Base-by-base conservation (phyloP, 2,888 invertebrate species). In the Dynastes tityus region DNA sequence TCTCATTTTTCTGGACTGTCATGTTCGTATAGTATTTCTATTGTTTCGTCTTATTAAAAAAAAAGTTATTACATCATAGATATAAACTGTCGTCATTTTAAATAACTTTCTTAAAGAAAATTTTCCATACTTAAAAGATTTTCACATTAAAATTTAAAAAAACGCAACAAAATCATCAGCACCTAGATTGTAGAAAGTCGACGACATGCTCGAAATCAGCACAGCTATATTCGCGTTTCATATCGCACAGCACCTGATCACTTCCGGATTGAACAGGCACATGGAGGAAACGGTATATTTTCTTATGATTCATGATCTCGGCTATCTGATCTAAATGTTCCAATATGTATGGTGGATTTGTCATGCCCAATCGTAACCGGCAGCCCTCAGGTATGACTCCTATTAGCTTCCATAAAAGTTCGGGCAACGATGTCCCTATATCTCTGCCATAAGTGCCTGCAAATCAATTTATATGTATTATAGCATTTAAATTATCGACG, bases 251-350 rank as follows among this genome's bases (percentile, higher is more conserved):
- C 2, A 99, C 98, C 78, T 94, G 92, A 89, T 99, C 98, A 84
- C 98, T 98, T n/a, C 97, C 99, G 0, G 97, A 96, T 89, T 99
- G 99, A 0, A 99, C 98, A 0, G 99, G 99, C 22, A 99, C 95
- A 88, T 99, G 99, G 0, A 99, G 92, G 87, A 99, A 99, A 79
- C 96, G 93, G 87, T 99, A 99, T 0, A 99, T 98, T 78, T 95
- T 90, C 0, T 97, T 96, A 88, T 98, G 97, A 74, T 91, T 91
- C 88, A 99, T 91, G 82, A 98, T 95, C 85, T 93, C 92, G 0
- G 97, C 94, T 77, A 99, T 95, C 86, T 97, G 96, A 88, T 95
- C 94, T 29, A 99, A 89, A 87, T 99, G 97, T 84, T 99, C 98
- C 78, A 98, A 89, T 79, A 99, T 99, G 87, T 99, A 99, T 0